Evolutionary conservation across 2,888 invertebrate species (phyloP).

Genomic region (Drosophila atroscutellata): DNA sequence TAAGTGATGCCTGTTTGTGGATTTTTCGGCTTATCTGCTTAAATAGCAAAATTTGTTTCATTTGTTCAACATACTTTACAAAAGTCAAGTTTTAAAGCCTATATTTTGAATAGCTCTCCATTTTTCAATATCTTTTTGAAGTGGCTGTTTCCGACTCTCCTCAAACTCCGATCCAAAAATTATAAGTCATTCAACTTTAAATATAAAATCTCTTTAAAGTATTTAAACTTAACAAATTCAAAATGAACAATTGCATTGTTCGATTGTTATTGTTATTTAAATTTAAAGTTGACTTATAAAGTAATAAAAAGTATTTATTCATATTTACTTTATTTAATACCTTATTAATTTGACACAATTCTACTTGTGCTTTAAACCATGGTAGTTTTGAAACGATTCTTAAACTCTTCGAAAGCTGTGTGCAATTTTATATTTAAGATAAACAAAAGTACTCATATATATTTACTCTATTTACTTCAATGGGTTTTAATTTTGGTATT

Average conservation of each 20-base stretch:
- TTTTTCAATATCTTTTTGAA: neutral
- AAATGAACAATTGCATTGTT: neutral
- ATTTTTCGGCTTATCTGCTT: neutral
- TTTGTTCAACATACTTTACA: neutral
- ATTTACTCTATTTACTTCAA: no score
- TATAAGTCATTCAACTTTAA: neutral
- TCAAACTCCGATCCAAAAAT: neutral
- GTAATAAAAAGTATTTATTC: neutral
- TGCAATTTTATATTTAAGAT: no score
- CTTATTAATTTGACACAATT: no score
- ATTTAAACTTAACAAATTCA: neutral
- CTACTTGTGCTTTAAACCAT: no score
- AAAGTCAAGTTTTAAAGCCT: neutral
- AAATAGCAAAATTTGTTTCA: neutral
- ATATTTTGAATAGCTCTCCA: neutral
- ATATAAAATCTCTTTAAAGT: neutral
- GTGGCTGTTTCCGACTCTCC: neutral
- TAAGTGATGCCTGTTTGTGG: neutral
- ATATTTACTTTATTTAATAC: no score
- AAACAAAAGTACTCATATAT: no score
- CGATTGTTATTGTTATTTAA: neutral
- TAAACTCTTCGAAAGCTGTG: no score
- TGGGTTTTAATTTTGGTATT: neutral
- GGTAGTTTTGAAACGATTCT: no score
- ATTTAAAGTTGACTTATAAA: neutral